Evolutionary conservation across 2,888 invertebrate species (phyloP), one percentile per base, ranked within the genome.

Genomic region (Amphipyra berbera): DNA sequence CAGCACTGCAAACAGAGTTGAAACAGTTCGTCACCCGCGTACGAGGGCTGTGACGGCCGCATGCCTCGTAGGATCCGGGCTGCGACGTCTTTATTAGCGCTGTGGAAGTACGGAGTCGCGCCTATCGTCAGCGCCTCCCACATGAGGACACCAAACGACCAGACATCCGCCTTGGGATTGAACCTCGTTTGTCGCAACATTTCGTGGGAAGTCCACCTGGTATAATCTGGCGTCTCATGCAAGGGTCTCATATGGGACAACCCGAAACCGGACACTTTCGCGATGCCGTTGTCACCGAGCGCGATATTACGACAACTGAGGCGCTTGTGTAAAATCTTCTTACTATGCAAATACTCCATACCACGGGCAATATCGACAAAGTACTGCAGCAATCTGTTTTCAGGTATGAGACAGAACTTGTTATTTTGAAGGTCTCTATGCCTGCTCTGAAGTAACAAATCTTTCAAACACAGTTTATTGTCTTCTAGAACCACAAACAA

Each of bases 111-210:
- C 0, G 97, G 97, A 0, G 98, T 98, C 0, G 96, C 98, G 40
- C 96, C 98, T 82, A 98, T 91, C 5, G 97, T 96, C 75, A 97
- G 95, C 65, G 97, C 96, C 89, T 98, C 98, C 98, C 98, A 98
- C 67, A 98, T 91, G 10, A 98, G 87, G 64, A 97, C 96, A 0
- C 97, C 98, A 87, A 96, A 98, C 0, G 98, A 97, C 98, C 98
- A 98, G 6, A 97, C 95, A 82, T 98, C 97, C 57, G 97, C 97
- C 81, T 97, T 96, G 5, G 95, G 91, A n/a, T 96, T 96, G 75
- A 95, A 96, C 50, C 96, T 96, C 53, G 96, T 96, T 78, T 96
- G 96, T 35, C 96, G 96, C 69, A 98, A 93, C 80, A 97, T 96
- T 88, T 98, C 98, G 27, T 97, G 96, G 0, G 98, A 96, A 7